Conservation (phyloP, 2,113 vertebrate genomes). For the Anseranas semipalmata region DNA sequence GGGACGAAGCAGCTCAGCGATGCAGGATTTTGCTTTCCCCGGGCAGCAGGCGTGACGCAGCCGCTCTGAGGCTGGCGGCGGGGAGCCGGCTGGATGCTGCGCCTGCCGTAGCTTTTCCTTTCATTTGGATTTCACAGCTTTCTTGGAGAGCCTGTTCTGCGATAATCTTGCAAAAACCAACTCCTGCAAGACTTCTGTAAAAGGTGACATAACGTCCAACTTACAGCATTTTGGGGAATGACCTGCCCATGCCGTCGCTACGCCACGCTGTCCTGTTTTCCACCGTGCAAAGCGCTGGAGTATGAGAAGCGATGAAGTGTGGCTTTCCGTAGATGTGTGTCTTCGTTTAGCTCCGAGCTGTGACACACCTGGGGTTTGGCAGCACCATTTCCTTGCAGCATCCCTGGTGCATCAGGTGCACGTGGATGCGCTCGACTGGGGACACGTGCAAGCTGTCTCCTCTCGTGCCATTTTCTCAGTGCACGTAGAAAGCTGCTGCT, state of each 20-base stretch:
- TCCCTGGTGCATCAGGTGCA: neutral
- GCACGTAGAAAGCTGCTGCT: neutral
- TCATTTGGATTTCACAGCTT: neutral
- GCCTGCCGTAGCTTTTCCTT: rapidly evolving
- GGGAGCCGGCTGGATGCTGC: neutral
- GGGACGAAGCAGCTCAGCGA: neutral
- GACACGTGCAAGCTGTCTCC: neutral
- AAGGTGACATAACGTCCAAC: neutral
- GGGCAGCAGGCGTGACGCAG: neutral
- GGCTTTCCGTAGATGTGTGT: neutral
- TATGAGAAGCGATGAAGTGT: neutral
- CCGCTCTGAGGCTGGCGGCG: neutral
- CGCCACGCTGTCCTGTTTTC: neutral
- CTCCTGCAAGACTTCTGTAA: neutral
- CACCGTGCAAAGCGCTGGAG: neutral
- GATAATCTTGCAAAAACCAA: neutral
- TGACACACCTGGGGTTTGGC: neutral
- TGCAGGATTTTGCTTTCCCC: neutral
- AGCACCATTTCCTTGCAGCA: neutral
- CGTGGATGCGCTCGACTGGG: neutral
- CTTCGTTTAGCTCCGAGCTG: neutral
- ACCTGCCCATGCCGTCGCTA: neutral
- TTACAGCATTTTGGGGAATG: neutral
- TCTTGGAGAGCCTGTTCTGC: neutral
- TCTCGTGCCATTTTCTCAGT: neutral